A percentile compares a stretch with the other conserved stretches of the same genome.
Evolutionary conservation across 2,888 invertebrate genomes (phyloP).

Genomic region (Drosophila prostipennis): DNA sequence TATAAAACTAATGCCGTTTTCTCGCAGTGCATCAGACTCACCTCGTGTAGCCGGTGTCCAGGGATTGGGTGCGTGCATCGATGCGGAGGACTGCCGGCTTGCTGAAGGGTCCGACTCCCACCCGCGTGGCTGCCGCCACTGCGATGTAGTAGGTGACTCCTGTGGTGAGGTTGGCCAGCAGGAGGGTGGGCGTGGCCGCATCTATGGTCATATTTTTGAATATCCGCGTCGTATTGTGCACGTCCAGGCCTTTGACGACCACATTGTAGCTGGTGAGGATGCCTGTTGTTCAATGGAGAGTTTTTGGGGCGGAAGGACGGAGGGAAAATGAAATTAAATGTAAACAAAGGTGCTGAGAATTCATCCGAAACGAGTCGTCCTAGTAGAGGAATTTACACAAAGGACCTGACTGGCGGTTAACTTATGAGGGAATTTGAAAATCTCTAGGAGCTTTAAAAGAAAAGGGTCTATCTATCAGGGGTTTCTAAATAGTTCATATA

Average conservation of each 20-base stretch:
- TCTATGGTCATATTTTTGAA: conserved; percentile 90
- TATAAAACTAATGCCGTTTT: not conserved
- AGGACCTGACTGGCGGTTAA: conserved; percentile 13
- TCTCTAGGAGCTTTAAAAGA: not conserved
- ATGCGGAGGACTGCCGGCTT: conserved; percentile 88
- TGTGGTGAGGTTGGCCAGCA: conserved; percentile 92
- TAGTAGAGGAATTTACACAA: conserved; percentile 22
- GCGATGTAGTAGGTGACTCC: conserved; percentile 93
- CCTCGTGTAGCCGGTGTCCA: conserved; percentile 85
- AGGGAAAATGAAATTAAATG: conserved; percentile 64
- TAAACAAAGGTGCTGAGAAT: conserved; percentile 45
- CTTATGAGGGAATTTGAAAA: conserved; percentile 10
- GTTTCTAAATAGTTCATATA: no score
- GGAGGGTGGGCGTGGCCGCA: conserved; percentile 89
- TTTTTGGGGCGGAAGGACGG: conserved; percentile 6
- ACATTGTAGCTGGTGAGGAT: conserved; percentile 93
- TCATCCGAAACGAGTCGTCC: conserved; percentile 19
- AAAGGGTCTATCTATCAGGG: not conserved
- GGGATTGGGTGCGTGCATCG: conserved; percentile 86
- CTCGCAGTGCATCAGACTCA: conserved; percentile 41
- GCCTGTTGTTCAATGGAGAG: conserved; percentile 66
- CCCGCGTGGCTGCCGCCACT: conserved; percentile 92
- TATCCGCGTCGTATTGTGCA: conserved; percentile 86
- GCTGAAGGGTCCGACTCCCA: conserved; percentile 92
- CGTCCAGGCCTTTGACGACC: conserved; percentile 87